These are phyloP conservation scores for Indri indri DNA, from an alignment of 2,113 vertebrate genomes.

Conservation along the genomic window DNA sequence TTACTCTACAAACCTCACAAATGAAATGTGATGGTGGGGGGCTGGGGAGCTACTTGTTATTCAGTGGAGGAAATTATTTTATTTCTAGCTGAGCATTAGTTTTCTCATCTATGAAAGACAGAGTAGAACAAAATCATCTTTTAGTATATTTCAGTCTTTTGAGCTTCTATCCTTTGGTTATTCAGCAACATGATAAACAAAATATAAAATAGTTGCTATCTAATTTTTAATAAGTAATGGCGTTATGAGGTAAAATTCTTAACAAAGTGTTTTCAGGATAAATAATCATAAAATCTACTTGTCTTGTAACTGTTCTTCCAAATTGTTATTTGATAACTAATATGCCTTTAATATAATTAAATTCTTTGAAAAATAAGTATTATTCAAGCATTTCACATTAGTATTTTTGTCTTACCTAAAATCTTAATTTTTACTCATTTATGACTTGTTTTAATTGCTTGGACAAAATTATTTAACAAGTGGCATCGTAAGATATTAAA, in stretches of 20 bases:
- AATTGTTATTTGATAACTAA: neutral
- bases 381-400: neutral
- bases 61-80: neutral
- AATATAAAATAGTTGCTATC: neutral
- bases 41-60: neutral
- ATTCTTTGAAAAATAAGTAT: neutral
- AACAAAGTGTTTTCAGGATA: neutral
- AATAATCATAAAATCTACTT: neutral
- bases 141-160: neutral
- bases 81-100: neutral
- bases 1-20: neutral
- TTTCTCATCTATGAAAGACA: neutral
- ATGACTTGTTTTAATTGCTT: conserved; percentile 6
- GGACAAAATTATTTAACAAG: conserved; percentile 17
- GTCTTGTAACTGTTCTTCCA: neutral
- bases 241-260: neutral
- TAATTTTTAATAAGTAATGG: neutral
- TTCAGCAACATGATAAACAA: neutral
- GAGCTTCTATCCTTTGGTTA: neutral
- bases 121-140: neutral
- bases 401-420: neutral
- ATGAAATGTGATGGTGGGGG: neutral
- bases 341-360: neutral
- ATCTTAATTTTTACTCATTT: neutral
- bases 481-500: neutral